A percentile compares a stretch with the other conserved stretches of the same genome.
Evolutionary conservation across 2,797 vertebrate species (phyloP).

Genomic region (Champsocephalus esox): DNA sequence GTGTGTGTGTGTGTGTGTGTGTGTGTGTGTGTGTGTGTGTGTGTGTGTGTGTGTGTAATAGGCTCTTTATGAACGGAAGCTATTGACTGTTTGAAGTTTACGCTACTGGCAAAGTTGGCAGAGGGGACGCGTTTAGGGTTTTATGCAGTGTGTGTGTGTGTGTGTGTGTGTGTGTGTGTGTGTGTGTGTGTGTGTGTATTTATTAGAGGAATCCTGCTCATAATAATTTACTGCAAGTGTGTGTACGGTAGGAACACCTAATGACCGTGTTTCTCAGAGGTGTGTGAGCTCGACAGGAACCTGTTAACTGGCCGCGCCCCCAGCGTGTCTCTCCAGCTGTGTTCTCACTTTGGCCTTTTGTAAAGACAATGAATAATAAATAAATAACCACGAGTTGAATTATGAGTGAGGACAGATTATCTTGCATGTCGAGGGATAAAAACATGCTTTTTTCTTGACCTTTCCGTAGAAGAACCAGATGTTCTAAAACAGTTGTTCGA

Average conservation of each 20-base stretch:
- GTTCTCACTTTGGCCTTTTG: too few relatives aligned
- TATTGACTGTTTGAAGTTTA: slow-evolving; percentile 75
- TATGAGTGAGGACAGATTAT: too few relatives aligned
- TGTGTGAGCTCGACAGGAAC: slow-evolving; percentile 23
- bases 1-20: neutral
- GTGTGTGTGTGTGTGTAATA: slow-evolving; percentile 30
- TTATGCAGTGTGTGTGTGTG: slow-evolving; percentile 23
- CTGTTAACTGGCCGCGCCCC: neutral
- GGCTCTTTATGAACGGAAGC: slow-evolving; percentile 75
- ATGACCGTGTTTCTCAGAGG: slow-evolving; percentile 12
- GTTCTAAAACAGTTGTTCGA: too few relatives aligned
- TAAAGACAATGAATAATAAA: too few relatives aligned
- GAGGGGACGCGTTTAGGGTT: slow-evolving; percentile 25
- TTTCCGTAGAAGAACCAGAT: too few relatives aligned
- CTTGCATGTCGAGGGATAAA: too few relatives aligned
- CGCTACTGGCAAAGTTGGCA: slow-evolving; percentile 56
- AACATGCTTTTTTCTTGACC: too few relatives aligned
- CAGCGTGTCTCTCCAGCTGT: too few relatives aligned
- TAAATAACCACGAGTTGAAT: too few relatives aligned
- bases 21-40: slow-evolving; percentile 10
- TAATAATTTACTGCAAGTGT: slow-evolving; percentile 55
- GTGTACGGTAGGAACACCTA: slow-evolving; percentile 41
- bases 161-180: slow-evolving; percentile 9
- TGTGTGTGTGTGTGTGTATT: neutral
- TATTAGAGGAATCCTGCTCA: slow-evolving; percentile 28